phyloP scores from a whole-genome alignment of 2,888 invertebrate species.

The Dryomyza anilis region DNA sequence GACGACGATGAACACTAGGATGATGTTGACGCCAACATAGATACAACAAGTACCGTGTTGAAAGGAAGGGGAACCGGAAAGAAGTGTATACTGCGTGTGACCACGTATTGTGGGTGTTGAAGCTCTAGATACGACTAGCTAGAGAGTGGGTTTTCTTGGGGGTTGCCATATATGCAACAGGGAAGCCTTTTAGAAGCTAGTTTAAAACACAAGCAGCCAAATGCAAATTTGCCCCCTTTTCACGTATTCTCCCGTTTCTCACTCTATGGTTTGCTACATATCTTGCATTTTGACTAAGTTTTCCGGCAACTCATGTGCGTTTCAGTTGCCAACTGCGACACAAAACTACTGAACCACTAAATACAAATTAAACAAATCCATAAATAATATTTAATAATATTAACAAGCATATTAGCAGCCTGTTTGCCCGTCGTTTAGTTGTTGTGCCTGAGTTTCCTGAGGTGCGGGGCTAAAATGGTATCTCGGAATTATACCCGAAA shows the following conservation, averaged over 20 bases:
- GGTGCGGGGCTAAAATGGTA: conserved; percentile 5
- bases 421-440: background rate
- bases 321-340: conserved; percentile 23
- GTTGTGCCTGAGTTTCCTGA: background rate
- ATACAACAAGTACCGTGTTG: too few relatives aligned
- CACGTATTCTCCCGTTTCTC: too few relatives aligned
- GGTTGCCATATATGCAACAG: background rate
- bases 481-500: conserved; percentile 17
- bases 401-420: conserved; percentile 57
- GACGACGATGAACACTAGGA: conserved; percentile 37
- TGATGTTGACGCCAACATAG: too few relatives aligned
- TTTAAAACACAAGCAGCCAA: background rate
- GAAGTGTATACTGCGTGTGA: too few relatives aligned
- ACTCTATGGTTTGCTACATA: conserved; percentile 4
- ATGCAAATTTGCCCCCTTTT: too few relatives aligned
- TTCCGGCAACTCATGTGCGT: conserved; percentile 15
- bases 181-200: background rate
- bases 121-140: too few relatives aligned
- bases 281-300: background rate
- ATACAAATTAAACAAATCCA: conserved; percentile 61
- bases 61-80: too few relatives aligned
- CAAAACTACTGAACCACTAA: too few relatives aligned
- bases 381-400: conserved; percentile 61
- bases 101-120: too few relatives aligned
- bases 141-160: conserved; percentile 35